Evolutionary conservation across 2,888 invertebrate species (phyloP).

Genomic region (Tipula lateralis): DNA sequence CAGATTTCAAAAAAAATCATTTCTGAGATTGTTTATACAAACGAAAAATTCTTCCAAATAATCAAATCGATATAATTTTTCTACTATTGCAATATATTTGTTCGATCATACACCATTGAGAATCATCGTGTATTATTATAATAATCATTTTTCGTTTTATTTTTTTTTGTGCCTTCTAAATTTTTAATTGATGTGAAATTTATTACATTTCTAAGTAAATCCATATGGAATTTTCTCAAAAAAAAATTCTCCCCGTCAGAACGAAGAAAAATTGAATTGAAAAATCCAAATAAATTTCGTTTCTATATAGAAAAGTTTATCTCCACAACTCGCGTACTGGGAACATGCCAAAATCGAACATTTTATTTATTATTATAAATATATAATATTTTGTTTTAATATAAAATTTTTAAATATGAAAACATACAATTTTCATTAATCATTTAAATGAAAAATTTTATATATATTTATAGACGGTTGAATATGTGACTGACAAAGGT

Average conservation of each 20-base stretch:
- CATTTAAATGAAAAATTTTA: background rate
- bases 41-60: background rate
- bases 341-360: background rate
- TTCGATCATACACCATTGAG: background rate
- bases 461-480: background rate
- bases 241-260: background rate
- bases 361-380: background rate
- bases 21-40: background rate
- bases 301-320: background rate
- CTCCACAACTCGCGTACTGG: background rate
- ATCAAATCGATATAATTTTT: background rate
- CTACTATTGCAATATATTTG: background rate
- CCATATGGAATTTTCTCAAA: background rate
- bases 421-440: background rate
- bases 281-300: background rate
- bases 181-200: conserved; percentile 15
- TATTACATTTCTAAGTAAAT: background rate
- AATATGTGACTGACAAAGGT: background rate
- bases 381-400: background rate
- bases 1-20: background rate
- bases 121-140: background rate
- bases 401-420: background rate
- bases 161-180: background rate
- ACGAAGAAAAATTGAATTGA: background rate
- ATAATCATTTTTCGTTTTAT: background rate